These are phyloP conservation scores for Lithophane semibrunnea DNA, from an alignment of 2,888 invertebrate genomes.

Conservation along the genomic window DNA sequence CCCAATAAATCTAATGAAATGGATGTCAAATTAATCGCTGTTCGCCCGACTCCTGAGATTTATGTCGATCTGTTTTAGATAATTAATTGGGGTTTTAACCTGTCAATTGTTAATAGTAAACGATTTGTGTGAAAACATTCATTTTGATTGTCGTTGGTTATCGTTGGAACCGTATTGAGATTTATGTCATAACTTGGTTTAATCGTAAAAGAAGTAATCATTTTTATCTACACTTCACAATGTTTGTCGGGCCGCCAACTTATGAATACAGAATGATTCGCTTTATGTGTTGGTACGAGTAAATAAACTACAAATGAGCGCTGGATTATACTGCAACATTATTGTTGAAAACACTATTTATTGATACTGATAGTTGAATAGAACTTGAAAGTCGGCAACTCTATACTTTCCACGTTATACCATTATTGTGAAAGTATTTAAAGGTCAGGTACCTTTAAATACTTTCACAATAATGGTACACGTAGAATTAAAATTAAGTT, in stretches of 20 bases:
- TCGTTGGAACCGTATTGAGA: constrained; percentile 7
- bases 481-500: no score
- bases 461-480: no score
- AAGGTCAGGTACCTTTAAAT: no score
- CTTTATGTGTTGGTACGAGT: neutral
- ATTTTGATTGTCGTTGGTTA: constrained; percentile 33
- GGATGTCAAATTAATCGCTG: constrained; percentile 55
- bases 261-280: constrained; percentile 1
- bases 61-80: constrained; percentile 48
- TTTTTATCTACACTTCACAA: constrained; percentile 22
- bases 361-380: constrained; percentile 12
- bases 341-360: constrained; percentile 11
- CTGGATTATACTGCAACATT: constrained; percentile 13
- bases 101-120: constrained; percentile 29
- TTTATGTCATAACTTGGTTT: constrained; percentile 4
- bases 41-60: constrained; percentile 46
- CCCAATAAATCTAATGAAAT: constrained; percentile 45
- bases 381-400: constrained; percentile 16
- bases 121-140: constrained; percentile 31
- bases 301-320: constrained; percentile 4
- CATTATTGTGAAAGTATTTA: neutral
- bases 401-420: neutral
- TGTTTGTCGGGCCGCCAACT: constrained; percentile 24
- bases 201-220: constrained; percentile 11
- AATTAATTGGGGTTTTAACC: constrained; percentile 44